Conservation (phyloP, 2,113 vertebrate genomes). For the Opisthocomus hoazin region DNA sequence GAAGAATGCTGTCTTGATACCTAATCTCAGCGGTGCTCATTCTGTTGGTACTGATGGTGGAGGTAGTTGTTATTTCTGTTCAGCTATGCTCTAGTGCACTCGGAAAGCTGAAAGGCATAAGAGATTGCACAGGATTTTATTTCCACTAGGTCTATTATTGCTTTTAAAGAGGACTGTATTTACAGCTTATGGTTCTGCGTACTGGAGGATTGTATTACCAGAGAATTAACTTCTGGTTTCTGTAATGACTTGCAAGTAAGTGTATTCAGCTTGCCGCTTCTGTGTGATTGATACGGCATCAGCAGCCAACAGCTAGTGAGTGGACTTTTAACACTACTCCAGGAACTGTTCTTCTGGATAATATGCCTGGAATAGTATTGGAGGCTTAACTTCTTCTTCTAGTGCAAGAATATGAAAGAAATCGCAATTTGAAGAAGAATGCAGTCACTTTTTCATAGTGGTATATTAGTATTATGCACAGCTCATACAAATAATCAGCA, state of each 20-base stretch:
- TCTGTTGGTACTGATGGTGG: conserved; percentile 15
- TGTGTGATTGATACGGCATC: conserved; percentile 8
- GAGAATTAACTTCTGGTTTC: conserved; percentile 50
- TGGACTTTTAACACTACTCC: neutral
- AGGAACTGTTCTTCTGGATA: conserved; percentile 4
- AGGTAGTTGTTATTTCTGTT: conserved; percentile 49
- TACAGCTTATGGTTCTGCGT: conserved; percentile 20
- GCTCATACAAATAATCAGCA: neutral
- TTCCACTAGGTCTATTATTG: conserved; percentile 22
- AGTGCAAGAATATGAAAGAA: neutral
- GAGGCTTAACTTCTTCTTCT: neutral
- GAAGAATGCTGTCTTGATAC: conserved; percentile 19
- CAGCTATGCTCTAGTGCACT: conserved; percentile 29
- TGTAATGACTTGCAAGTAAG: conserved; percentile 17
- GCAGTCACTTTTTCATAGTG: neutral
- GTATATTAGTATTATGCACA: neutral
- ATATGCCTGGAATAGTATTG: neutral
- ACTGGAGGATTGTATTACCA: neutral
- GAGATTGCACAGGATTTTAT: conserved; percentile 33
- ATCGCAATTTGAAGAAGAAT: neutral
- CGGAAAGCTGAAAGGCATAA: neutral
- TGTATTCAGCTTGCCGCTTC: neutral
- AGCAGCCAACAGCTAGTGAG: conserved; percentile 58
- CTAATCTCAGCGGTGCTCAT: neutral
- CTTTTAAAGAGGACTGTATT: conserved; percentile 35